Evolutionary conservation across 2,797 vertebrate genomes (phyloP).

Genomic region (Danionella dracula): DNA sequence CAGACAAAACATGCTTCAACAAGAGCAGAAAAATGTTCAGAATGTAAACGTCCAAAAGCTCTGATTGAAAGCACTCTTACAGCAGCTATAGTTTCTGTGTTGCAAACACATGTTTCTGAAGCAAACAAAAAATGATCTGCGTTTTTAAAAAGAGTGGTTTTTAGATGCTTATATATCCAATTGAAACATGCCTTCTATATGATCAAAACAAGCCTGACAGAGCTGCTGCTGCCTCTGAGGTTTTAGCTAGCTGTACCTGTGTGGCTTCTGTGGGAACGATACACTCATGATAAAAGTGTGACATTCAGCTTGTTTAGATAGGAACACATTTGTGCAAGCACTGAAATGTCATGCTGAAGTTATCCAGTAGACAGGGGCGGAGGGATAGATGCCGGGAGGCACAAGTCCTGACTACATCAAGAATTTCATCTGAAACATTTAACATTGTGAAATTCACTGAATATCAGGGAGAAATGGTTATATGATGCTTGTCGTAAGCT

Average conservation of each 20-base stretch:
- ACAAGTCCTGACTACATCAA: conserved; percentile 41
- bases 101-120: too few relatives aligned
- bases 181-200: neutral
- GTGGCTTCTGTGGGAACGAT: neutral
- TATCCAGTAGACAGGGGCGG: conserved; percentile 26
- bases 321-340: neutral
- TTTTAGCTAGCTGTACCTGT: neutral
- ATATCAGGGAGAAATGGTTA: too few relatives aligned
- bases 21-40: neutral
- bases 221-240: neutral
- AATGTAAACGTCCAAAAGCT: neutral
- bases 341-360: conserved; percentile 42
- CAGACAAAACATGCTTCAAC: neutral
- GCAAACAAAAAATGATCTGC: too few relatives aligned
- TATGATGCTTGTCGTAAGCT: too few relatives aligned
- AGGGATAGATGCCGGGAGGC: conserved; percentile 42
- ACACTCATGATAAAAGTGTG: neutral
- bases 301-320: neutral
- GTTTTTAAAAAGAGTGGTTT: too few relatives aligned
- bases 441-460: neutral
- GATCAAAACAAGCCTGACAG: neutral
- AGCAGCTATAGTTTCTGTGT: too few relatives aligned
- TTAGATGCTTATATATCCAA: too few relatives aligned
- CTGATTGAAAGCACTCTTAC: neutral
- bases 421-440: neutral